Evolutionary conservation across 2,797 vertebrate genomes (phyloP), one percentile per base, ranked within the genome.

Genomic region (Micrastur ruficollis): DNA sequence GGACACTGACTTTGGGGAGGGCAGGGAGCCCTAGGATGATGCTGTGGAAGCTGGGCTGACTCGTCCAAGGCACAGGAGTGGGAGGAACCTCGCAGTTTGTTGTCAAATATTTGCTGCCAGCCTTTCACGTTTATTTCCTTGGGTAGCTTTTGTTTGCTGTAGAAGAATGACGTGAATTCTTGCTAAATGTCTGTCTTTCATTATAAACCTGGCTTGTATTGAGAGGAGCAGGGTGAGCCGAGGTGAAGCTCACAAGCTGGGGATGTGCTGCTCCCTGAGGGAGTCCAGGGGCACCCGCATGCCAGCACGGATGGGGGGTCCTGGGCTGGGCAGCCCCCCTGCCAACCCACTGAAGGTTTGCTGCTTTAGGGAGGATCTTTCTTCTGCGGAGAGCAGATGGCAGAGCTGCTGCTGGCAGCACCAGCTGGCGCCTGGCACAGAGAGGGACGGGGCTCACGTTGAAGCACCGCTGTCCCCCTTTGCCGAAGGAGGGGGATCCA

Each of bases 371-470:
- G 49, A 71, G 58, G 49, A 4, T 31, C 29, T 66, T 56, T 14
- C 4, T 47, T 62, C 25, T 11, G 6, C 6, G 6, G 61, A 17
- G 90, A 61, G 66, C 84, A 49, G 74, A 14, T n/a, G 59, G 59
- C 50, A 47, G 74, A 81, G 63, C 58, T 34, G 70, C 56, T 50
- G 27, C 14, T 0, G 9, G 78, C 34, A 46, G 68, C 61, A 25
- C 38, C 1, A 8, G 25, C 47, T 29, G 63, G 38, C 2, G 4
- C 63, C 14, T 2, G 3, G 49, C 3, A 4, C 3, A 1, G 27
- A 38, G 71, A 21, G 55, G 66, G 44, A 3, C 1, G 5, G 40
- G 63, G 56, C 36, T 23, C 1, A 0, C 36, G 49, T 7, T 23
- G 52, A 29, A 90, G 23, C 68, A 23, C 4, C 0, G 0, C 38